These are phyloP conservation scores for Panurus biarmicus DNA, from an alignment of 2,113 vertebrate species.

Conservation along the genomic window DNA sequence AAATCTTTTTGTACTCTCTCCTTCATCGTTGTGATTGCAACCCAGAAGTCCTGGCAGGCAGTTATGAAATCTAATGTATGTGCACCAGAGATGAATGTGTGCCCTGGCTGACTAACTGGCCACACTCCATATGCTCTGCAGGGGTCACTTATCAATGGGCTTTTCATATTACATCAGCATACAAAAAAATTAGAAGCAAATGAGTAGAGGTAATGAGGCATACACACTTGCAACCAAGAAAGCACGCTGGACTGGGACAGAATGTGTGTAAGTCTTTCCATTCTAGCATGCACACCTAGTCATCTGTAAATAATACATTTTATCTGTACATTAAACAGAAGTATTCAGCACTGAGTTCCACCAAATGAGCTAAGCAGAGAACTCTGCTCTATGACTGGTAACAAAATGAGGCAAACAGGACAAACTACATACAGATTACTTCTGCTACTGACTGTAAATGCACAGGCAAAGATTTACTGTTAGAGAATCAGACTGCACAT, in stretches of 20 bases:
- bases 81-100: background rate
- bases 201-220: background rate
- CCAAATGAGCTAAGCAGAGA: background rate
- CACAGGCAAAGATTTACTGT: background rate
- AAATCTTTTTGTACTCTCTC: background rate
- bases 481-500: background rate
- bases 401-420: background rate
- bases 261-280: background rate
- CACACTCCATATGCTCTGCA: fast-evolving
- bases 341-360: background rate
- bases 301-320: background rate
- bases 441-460: background rate
- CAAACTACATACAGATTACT: background rate
- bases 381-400: background rate
- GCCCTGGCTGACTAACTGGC: background rate
- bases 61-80: background rate
- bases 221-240: background rate
- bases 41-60: background rate
- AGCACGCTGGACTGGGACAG: background rate
- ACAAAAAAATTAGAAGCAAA: background rate
- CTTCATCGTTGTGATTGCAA: background rate
- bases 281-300: background rate
- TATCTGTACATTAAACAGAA: background rate
- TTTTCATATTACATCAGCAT: background rate
- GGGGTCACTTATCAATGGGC: background rate